Evolutionary conservation across 2,113 vertebrate genomes (phyloP).

Genomic region (Odontophorus gujanensis): DNA sequence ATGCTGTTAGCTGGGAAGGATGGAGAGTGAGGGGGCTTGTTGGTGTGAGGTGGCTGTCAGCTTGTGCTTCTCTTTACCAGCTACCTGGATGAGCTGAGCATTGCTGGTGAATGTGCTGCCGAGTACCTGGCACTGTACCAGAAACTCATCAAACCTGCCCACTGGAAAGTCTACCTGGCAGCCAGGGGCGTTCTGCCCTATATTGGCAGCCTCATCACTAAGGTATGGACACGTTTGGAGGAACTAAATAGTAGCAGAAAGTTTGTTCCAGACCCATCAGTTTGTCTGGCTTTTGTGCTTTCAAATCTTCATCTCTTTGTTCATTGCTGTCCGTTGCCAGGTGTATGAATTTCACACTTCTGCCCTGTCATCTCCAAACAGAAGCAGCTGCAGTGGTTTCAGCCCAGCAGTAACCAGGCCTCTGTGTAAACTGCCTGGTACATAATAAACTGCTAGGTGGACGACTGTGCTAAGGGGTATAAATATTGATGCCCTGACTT

Average conservation of each 20-base stretch:
- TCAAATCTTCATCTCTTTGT: background rate
- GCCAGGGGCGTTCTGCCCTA: conserved; percentile 95
- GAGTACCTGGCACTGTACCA: conserved; percentile 97
- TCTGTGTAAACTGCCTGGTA: background rate
- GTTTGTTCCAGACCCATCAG: background rate
- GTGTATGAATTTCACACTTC: background rate
- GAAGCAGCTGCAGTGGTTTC: background rate
- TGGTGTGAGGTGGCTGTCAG: background rate
- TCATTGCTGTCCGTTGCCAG: background rate
- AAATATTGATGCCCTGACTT: background rate
- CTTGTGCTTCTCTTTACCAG: conserved; percentile 67
- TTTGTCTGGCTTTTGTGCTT: background rate
- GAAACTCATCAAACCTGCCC: conserved; percentile 94
- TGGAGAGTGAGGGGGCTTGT: background rate
- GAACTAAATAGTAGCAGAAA: background rate
- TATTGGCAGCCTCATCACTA: conserved; percentile 96
- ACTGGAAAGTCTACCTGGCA: conserved; percentile 98
- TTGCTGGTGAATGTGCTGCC: conserved; percentile 94
- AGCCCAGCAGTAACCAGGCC: background rate
- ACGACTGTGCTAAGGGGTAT: background rate
- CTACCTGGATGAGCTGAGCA: conserved; percentile 95
- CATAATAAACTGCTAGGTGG: background rate
- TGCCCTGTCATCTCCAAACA: background rate
- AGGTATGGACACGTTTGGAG: conserved; percentile 77
- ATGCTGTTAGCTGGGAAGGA: background rate